Evolutionary conservation across 2,797 vertebrate species (phyloP).

Genomic region (Gymnothorax javanicus): DNA sequence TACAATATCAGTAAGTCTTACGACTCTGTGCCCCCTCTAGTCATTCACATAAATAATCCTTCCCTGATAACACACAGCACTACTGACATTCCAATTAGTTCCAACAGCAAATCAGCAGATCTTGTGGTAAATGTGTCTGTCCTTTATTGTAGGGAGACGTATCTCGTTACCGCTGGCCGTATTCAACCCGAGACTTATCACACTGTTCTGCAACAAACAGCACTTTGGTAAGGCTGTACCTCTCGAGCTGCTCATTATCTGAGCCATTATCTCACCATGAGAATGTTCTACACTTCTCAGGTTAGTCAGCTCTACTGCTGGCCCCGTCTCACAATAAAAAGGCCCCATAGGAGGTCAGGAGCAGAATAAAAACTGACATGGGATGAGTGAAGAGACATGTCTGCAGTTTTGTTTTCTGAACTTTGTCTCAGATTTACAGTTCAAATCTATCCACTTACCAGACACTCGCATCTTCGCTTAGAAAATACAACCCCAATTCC

Average conservation of each 20-base stretch:
- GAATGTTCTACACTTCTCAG: not conserved
- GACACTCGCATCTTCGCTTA: not conserved
- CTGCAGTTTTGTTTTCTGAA: not conserved
- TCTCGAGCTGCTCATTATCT: not conserved
- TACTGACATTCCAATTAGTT: constrained; percentile 13
- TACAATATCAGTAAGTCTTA: not conserved
- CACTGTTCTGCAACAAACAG: not conserved
- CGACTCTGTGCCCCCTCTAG: not conserved
- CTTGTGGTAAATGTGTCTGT: not conserved
- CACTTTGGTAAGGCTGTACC: not conserved
- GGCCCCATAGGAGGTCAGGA: not conserved
- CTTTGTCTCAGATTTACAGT: not conserved
- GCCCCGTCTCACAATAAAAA: not conserved
- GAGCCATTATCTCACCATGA: not conserved
- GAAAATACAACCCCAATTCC: not conserved
- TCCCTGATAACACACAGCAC: not conserved
- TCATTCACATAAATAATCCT: not conserved
- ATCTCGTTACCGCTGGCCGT: not conserved
- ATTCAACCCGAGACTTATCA: not conserved
- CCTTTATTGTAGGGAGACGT: not conserved
- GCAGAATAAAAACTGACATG: not conserved
- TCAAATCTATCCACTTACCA: not conserved
- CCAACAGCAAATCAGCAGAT: not conserved
- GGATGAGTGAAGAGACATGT: not conserved
- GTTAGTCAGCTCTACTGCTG: not conserved